Conservation (phyloP, 2,797 vertebrate species). For the Glossophaga mutica region DNA sequence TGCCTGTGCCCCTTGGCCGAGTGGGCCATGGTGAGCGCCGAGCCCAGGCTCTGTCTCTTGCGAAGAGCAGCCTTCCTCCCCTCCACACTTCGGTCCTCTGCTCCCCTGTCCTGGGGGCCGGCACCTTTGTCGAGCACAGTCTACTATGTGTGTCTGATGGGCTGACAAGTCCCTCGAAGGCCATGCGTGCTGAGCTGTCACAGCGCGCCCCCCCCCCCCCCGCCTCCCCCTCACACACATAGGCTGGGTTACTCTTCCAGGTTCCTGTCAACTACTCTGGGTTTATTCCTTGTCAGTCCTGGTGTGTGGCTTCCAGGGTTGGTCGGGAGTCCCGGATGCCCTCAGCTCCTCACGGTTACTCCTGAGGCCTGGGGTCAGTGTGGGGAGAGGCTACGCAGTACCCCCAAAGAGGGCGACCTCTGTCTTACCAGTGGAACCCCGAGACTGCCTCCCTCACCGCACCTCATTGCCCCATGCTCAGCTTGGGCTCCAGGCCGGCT, state of each 20-base stretch:
- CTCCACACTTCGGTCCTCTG: neutral
- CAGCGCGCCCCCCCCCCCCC: fast-evolving
- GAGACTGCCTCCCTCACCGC: neutral
- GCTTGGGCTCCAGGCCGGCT: neutral
- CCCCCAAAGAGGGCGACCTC: neutral
- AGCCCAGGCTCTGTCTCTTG: neutral
- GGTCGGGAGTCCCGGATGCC: neutral
- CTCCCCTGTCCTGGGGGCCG: neutral
- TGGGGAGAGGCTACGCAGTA: neutral
- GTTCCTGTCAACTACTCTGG: neutral
- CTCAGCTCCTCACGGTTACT: neutral
- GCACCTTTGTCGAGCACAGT: neutral
- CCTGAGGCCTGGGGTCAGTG: neutral
- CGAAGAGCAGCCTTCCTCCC: neutral
- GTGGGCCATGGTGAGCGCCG: neutral
- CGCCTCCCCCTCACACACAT: too few relatives aligned
- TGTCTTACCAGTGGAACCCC: neutral
- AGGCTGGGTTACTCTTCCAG: neutral
- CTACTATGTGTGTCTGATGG: neutral
- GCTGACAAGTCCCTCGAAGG: neutral
- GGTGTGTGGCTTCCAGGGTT: neutral
- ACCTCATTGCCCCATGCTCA: neutral
- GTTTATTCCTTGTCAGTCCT: neutral
- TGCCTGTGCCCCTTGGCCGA: neutral
- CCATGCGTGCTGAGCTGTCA: neutral